Evolutionary conservation across 1,140 invertebrate genomes (phyloP).

Genomic region (Achatina immaculata): DNA sequence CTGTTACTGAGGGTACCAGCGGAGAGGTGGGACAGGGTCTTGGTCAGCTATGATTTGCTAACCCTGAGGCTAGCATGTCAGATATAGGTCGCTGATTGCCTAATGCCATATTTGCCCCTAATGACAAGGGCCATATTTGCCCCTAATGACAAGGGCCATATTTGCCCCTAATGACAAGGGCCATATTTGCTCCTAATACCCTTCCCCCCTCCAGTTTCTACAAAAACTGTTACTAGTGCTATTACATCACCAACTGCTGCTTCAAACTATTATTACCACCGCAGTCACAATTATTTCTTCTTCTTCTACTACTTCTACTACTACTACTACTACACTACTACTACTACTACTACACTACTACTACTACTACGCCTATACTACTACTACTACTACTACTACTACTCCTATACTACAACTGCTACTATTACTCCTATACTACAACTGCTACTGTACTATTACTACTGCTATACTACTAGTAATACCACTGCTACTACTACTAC

Average conservation of each 20-base stretch:
- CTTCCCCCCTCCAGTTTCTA: neutral
- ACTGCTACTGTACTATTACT: neutral
- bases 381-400: neutral
- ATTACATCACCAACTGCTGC: neutral
- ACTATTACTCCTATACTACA: neutral
- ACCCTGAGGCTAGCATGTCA: too few species aligned
- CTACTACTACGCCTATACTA: neutral
- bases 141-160: too few species aligned
- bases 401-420: neutral
- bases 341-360: neutral
- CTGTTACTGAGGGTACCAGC: too few species aligned
- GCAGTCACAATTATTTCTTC: too few species aligned
- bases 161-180: too few species aligned
- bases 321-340: neutral
- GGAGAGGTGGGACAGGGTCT: too few species aligned
- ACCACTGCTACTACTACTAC: constrained; percentile 3
- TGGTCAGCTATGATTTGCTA: too few species aligned
- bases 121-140: too few species aligned
- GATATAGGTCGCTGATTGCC: too few species aligned
- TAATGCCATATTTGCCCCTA: too few species aligned
- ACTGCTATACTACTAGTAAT: neutral
- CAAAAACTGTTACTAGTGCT: neutral
- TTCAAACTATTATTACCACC: neutral
- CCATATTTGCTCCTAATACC: too few species aligned
- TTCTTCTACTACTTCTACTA: neutral